Conservation (phyloP, 2,888 invertebrate species). For the Pachydiplax longipennis region DNA sequence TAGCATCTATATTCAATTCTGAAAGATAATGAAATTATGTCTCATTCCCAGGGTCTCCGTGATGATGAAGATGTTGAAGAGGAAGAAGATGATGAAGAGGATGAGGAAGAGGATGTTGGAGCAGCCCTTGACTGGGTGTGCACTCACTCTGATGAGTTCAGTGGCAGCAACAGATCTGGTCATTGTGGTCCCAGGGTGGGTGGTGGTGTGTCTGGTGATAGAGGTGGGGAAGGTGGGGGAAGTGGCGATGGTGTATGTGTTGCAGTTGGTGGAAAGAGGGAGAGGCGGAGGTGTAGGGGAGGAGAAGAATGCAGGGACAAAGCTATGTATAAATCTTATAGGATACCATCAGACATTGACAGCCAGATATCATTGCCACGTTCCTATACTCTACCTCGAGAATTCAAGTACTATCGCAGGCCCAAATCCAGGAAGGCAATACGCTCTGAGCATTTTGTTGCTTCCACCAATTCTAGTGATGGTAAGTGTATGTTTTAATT, state of each 20-base stretch:
- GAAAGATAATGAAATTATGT: too few relatives aligned
- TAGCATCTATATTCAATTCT: too few relatives aligned
- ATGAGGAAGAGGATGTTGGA: conserved; percentile 38
- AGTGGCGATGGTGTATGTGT: not conserved
- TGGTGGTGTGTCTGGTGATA: conserved; percentile 40
- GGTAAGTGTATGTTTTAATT: conserved; percentile 62
- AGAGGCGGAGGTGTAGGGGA: conserved; percentile 46
- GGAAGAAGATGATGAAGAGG: conserved; percentile 47
- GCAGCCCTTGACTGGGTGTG: conserved; percentile 47
- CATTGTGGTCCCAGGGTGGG: conserved; percentile 31
- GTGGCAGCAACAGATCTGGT: conserved; percentile 34
- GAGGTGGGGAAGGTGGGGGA: conserved; percentile 46
- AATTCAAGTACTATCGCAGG: conserved; percentile 81
- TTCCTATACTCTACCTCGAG: conserved; percentile 83
- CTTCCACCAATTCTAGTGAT: conserved; percentile 86
- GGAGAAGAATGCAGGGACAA: conserved; percentile 46
- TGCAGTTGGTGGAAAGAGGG: not conserved
- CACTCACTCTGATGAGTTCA: conserved; percentile 32
- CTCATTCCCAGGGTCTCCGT: not conserved
- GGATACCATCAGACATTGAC: conserved; percentile 76
- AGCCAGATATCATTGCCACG: conserved; percentile 80
- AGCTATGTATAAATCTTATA: conserved; percentile 61
- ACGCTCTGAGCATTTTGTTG: conserved; percentile 73
- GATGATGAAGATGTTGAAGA: conserved; percentile 7
- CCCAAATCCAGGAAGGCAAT: conserved; percentile 65